phyloP scores from a whole-genome alignment of 92 coral and sea anemone genomes.

The Parazoanthus darwini region DNA sequence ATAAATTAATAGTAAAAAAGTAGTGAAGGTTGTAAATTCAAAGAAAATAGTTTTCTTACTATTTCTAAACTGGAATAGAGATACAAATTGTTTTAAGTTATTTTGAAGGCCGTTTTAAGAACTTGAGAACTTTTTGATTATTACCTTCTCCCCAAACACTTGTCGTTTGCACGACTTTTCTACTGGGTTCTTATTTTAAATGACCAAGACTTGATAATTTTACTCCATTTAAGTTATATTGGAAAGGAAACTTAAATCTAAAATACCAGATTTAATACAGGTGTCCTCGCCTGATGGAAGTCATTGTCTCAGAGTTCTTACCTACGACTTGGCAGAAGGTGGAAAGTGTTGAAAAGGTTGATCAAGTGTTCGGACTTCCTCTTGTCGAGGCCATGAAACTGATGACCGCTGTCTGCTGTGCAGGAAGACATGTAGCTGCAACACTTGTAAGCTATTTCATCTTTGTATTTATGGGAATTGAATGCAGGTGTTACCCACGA shows the following conservation, averaged over 20 bases:
- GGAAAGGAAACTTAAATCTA: background rate
- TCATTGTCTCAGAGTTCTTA: constrained; percentile 75
- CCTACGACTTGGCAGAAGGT: constrained; percentile 82
- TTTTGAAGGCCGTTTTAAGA: background rate
- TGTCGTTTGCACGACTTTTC: too few relatives aligned
- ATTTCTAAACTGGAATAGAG: too few relatives aligned
- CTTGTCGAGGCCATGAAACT: constrained; percentile 80
- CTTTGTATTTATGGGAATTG: background rate
- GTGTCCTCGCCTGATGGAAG: constrained; percentile 89
- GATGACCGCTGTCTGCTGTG: constrained; percentile 71
- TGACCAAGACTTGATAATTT: too few relatives aligned
- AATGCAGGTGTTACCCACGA: background rate
- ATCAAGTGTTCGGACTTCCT: constrained; percentile 68
- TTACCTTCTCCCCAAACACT: background rate
- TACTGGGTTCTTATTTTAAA: background rate
- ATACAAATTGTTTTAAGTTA: too few relatives aligned
- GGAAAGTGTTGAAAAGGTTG: constrained; percentile 42
- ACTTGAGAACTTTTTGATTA: background rate
- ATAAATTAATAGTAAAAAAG: background rate
- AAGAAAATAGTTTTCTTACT: background rate
- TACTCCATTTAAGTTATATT: background rate
- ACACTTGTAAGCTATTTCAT: constrained; percentile 61
- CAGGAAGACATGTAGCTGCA: constrained; percentile 82
- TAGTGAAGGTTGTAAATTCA: too few relatives aligned
- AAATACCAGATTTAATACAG: constrained; percentile 15